Evolutionary conservation across 1,140 invertebrate species (phyloP).

Genomic region (Penaeus chinensis): DNA sequence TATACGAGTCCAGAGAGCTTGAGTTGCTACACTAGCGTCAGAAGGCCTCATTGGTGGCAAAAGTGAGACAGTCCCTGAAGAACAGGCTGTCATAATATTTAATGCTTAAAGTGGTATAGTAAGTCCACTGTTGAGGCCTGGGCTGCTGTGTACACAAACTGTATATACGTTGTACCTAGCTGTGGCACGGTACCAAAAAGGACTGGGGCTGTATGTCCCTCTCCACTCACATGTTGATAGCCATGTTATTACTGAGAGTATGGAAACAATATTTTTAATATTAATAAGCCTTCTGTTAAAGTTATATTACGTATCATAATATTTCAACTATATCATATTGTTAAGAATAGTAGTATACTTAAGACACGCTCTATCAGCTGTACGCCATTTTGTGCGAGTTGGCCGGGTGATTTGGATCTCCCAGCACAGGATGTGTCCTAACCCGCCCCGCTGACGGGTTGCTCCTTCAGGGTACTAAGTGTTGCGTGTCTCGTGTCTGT

Average conservation of each 20-base stretch:
- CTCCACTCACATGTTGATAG: slow-evolving; percentile 58
- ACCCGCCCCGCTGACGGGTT: slow-evolving; percentile 59
- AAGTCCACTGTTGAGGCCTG: slow-evolving; percentile 53
- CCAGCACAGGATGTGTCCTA: slow-evolving; percentile 61
- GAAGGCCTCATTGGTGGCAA: slow-evolving; percentile 44
- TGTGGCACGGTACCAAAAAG: slow-evolving; percentile 47
- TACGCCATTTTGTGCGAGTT: slow-evolving; percentile 49
- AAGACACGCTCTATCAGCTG: slow-evolving; percentile 55
- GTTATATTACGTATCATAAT: slow-evolving; percentile 63
- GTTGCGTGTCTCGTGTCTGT: slow-evolving; percentile 58
- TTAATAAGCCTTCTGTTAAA: slow-evolving; percentile 63
- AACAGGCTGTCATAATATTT: slow-evolving; percentile 10
- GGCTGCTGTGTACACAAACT: slow-evolving; percentile 59
- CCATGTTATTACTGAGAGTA: slow-evolving; percentile 63
- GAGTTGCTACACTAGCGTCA: slow-evolving; percentile 47
- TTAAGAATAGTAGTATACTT: slow-evolving; percentile 62
- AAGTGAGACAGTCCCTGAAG: slow-evolving; percentile 16
- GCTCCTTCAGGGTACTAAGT: slow-evolving; percentile 62
- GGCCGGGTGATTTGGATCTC: slow-evolving; percentile 53
- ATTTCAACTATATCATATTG: slow-evolving; percentile 63
- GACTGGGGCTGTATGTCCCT: slow-evolving; percentile 23
- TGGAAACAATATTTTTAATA: slow-evolving; percentile 63
- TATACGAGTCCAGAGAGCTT: slow-evolving; percentile 54
- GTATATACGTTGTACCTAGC: slow-evolving; percentile 54
- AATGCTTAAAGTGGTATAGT: not conserved